Base-by-base conservation (phyloP, 1,140 invertebrate species). In the Orius insidiosus region DNA sequence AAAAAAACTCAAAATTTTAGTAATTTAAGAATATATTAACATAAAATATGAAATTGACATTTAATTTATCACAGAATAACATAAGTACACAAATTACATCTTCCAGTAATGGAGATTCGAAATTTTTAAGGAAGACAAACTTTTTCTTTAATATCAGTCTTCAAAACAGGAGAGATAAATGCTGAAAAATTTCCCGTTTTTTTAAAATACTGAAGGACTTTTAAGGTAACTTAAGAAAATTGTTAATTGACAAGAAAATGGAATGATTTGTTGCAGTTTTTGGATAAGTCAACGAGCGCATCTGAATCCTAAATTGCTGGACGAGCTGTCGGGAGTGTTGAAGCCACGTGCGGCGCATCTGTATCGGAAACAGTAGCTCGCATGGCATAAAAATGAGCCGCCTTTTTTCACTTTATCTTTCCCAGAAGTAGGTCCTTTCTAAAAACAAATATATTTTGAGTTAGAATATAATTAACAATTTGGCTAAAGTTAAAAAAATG, bases 331-430 rank as follows among this genome's bases (percentile, higher is more conserved):
- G 38, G 80, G 80, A 1, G 90, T 95, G 60, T 95, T 96, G 62
- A 92, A 85, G 54, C 88, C 92, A 45, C 93, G 68, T 0, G 92
- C 87, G 5, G 78, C 89, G 67, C 92, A 97, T 52, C 92, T 68
- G 57, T 96, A 95, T 45, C 92, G 72, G 63, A 83, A 95, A 62
- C 92, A 97, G 59, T 90, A 93, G 2, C 74, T 80, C 58, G 83
- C 69, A 55, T 93, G 88, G 56, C 92, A 97, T 56, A 95, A 68
- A 61, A 82, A 97, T 0, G 90, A 96, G 1, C 93, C 93, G 42
- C 93, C 92, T 69, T 96, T 96, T 60, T 96, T 96, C 1, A 96
- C 88, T 62, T 82, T 86, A 54, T 90, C 83, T 41, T 68, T 69
- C 9, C 75, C 72, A 50, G 47, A 58, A 9, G 51, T 2, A 48